A percentile compares a stretch with the other conserved stretches of the same genome.
These are phyloP conservation scores for Cichladusa arquata DNA, from an alignment of 2,113 vertebrate species.

Conservation along the genomic window DNA sequence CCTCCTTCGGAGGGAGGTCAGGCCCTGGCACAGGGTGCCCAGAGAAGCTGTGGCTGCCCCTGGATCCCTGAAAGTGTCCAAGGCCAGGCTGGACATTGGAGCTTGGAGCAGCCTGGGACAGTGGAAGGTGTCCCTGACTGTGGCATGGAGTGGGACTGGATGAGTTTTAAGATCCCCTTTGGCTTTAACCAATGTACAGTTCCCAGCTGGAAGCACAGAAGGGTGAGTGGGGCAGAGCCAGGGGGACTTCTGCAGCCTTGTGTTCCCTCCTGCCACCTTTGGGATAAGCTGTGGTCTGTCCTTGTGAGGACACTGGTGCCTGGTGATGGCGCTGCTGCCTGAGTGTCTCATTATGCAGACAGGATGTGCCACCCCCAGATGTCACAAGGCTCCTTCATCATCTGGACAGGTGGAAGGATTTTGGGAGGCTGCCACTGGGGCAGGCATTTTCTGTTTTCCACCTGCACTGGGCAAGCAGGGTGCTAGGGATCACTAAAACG, in stretches of 20 bases:
- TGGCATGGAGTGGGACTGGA: fast-evolving
- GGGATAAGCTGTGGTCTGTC: neutral
- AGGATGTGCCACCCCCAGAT: neutral
- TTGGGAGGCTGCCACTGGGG: fast-evolving
- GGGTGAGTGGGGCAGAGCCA: neutral
- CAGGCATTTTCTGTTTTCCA: neutral
- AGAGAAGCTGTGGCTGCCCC: neutral
- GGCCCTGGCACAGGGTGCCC: neutral
- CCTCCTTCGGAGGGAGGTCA: fast-evolving
- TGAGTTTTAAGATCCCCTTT: neutral
- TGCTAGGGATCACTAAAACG: neutral
- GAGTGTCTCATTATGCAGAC: neutral
- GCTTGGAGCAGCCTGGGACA: fast-evolving
- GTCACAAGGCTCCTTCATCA: neutral
- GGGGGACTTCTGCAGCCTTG: neutral
- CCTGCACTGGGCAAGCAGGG: fast-evolving
- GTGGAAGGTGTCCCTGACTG: fast-evolving
- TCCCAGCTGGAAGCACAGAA: neutral
- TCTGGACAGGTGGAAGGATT: neutral
- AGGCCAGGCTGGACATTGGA: neutral
- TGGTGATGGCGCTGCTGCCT: neutral
- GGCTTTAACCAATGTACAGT: neutral
- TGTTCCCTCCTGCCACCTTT: neutral
- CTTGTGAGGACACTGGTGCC: neutral
- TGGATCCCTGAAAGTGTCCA: neutral